Evolutionary conservation across 2,113 vertebrate species (phyloP), one percentile per base, ranked within the genome.

Genomic region (Atractosteus spatula): DNA sequence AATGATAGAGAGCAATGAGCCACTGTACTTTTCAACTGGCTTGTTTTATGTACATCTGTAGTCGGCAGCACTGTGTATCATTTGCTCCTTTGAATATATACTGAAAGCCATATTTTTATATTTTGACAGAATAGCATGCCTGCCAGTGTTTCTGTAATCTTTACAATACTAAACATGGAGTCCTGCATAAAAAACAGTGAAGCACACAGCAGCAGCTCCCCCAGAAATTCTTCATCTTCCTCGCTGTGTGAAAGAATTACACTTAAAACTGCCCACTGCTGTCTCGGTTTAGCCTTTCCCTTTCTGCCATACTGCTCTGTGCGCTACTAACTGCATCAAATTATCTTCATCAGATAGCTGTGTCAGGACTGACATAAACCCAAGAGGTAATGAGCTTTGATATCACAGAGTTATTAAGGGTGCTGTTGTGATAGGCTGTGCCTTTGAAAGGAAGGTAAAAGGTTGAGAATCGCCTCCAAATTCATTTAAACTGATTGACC

Each of bases 301-400:
- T 4, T 4, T 12, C 11, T 12, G 56, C 13, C n/a, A 51, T 59
- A n/a, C 56, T 59, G 7, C 56, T n/a, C 12, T 13, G 7, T 59
- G 56, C 3, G n/a, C 56, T 12, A 59, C 12, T 59, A 59, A 59
- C 11, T n/a, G 7, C n/a, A n/a, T 59, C 56, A 59, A n/a, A 59
- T 59, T 59, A 87, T 89, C 81, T 85, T 84, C 82, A 83, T 89
- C 83, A 89, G 83, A 84, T 13, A 59, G 56, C 56, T 13, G 56
- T 3, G 0, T 59, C 56, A 59, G n/a, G 56, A 14, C 56, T 59
- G 56, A 59, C 56, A 59, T 59, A 59, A 80, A 84, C 85, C 84
- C 71, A 79, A 77, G 78, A 79, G 81, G 77, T 75, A 85, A 81
- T 78, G 74, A 68, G 14, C 51, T 29, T 51, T 68, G 17, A 12